Base-by-base conservation (phyloP, 1,140 invertebrate genomes). In the Rhopalosiphum padi region DNA sequence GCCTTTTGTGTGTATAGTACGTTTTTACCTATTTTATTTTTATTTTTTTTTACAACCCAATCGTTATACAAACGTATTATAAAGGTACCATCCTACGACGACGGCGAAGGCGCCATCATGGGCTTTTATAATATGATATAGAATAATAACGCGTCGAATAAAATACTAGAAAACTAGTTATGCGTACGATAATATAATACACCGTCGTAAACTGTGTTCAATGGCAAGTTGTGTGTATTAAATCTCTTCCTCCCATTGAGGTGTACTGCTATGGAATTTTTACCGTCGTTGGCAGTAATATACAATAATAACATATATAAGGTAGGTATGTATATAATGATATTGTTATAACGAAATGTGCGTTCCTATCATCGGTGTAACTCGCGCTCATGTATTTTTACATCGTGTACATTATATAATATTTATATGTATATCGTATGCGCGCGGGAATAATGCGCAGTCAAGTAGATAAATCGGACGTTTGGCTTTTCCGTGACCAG, bases 121-220 rank as follows among this genome's bases (percentile, higher is more conserved):
- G 43, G 22, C 46, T n/a, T 88, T 35, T 48, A 48, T 88, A 46
- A 87, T 46, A 87, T 18, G 18, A 86, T 22, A 87, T 53, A 23
- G 60, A 77, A 87, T 88, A 88, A 48, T 88, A 89, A 48, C 25
- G 30, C 46, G 30, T 53, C 87, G n/a, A 37, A 89, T 89, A 53
- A 51, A 53, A 89, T 89, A 89, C 41, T 89, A 88, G 87, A 89
- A 89, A 89, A 89, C 87, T 89, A 89, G 87, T 89, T 53, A 87
- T 46, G 30, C 48, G 48, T 89, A 89, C 43, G 43, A 43, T 87
- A 35, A 87, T 46, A 88, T 35, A 88, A 88, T 88, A 51, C 37
- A 89, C 86, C 83, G n/a, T 30, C 87, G 87, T 89, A 89, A 89
- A 89, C 87, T 53, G n/a, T 53, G 87, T 89, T 89, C 87, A 89